These are phyloP conservation scores for Danaus melanippus DNA, from an alignment of 1,140 invertebrate genomes.

Conservation along the genomic window DNA sequence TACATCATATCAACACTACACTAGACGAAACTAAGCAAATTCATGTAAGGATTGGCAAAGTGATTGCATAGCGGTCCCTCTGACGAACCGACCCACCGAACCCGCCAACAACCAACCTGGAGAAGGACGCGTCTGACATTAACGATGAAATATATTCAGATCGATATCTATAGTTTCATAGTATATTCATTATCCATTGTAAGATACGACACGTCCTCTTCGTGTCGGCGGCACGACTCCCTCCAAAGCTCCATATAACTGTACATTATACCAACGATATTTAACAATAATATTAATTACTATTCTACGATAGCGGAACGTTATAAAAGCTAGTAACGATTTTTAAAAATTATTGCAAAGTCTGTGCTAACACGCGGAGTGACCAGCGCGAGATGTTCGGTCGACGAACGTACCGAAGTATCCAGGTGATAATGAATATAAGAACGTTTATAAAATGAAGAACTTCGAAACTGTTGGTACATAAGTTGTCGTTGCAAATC, in stretches of 20 bases:
- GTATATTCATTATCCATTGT: neutral
- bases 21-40: constrained; percentile 61
- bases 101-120: no score
- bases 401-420: no score
- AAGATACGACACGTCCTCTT: neutral
- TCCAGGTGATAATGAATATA: no score
- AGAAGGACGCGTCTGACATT: no score
- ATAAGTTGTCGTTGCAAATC: no score
- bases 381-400: constrained; percentile 10
- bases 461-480: no score
- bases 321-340: constrained; percentile 61
- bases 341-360: constrained; percentile 46
- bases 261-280: constrained; percentile 18
- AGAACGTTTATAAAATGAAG: no score
- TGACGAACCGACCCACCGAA: neutral
- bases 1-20: constrained; percentile 48
- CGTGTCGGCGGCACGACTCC: neutral
- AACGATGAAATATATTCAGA: no score
- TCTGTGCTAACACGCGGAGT: constrained; percentile 21
- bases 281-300: constrained; percentile 30
- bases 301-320: constrained; percentile 54
- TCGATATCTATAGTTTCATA: no score
- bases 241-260: constrained; percentile 4
- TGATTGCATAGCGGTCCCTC: constrained; percentile 19
- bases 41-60: constrained; percentile 47